phyloP scores from a whole-genome alignment of 2,797 vertebrate genomes.

The Anas capensis region DNA sequence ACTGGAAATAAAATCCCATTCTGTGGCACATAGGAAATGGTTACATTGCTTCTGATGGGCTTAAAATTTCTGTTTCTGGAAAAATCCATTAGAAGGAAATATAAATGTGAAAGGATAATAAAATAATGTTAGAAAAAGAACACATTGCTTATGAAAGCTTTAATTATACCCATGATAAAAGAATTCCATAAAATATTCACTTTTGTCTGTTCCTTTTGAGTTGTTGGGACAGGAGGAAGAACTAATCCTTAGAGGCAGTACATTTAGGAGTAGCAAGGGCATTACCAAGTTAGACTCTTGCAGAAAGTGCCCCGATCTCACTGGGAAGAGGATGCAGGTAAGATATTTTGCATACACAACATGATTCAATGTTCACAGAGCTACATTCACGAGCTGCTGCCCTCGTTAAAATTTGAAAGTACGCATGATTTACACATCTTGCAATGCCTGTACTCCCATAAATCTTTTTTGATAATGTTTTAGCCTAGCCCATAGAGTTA shows the following conservation, averaged over 20 bases:
- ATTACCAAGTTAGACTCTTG: not conserved
- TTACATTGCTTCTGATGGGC: not conserved
- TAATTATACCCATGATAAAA: not conserved
- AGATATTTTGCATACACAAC: fast-evolving
- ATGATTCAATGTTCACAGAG: not conserved
- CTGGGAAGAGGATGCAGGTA: not conserved
- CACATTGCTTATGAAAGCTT: fast-evolving
- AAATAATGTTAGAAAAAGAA: not conserved
- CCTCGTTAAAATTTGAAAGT: conserved; percentile 6
- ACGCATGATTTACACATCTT: not conserved
- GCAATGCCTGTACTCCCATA: not conserved
- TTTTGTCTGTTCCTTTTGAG: not conserved
- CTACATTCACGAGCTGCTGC: not conserved
- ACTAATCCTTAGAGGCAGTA: not conserved
- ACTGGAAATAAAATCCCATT: not conserved
- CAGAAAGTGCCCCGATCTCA: fast-evolving
- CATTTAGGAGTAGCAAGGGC: not conserved
- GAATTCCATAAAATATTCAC: not conserved
- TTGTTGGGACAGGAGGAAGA: not conserved
- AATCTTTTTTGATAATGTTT: not conserved
- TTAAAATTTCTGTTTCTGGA: not conserved
- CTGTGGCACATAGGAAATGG: not conserved
- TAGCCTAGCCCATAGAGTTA: not conserved
- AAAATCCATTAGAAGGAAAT: not conserved
- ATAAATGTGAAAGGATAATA: not conserved